phyloP scores from a whole-genome alignment of 2,888 invertebrate genomes.

The Dugesia japonica region DNA sequence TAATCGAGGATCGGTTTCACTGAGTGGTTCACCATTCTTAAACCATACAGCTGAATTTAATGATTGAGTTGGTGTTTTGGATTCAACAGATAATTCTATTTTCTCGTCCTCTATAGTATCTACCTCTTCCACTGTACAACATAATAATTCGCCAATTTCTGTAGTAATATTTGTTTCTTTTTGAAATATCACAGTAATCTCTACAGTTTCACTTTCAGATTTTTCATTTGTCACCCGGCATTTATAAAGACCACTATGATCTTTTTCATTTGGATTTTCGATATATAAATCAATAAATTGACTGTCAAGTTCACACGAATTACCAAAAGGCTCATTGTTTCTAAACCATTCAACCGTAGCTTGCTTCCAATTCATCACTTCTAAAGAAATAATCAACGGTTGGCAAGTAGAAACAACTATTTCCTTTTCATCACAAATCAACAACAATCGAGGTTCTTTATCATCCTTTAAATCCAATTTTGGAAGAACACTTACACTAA shows the following conservation, averaged over 20 bases:
- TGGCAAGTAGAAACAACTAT: background rate
- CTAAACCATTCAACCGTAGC: background rate
- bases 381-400: background rate
- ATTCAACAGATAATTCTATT: slow-evolving; percentile 22
- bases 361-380: background rate
- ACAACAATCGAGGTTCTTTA: background rate
- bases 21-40: background rate
- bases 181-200: background rate
- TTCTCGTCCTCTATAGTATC: slow-evolving; percentile 1
- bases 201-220: background rate
- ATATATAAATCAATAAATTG: background rate
- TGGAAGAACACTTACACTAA: background rate
- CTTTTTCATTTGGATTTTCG: background rate
- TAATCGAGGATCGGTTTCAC: background rate
- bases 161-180: background rate
- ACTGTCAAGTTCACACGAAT: background rate
- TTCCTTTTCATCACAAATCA: background rate
- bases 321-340: background rate
- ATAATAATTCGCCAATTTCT: background rate
- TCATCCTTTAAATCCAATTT: background rate
- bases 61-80: background rate
- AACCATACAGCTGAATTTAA: background rate
- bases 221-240: background rate
- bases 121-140: slow-evolving; percentile 20
- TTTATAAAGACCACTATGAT: background rate